Base-by-base conservation (phyloP, 2,113 vertebrate genomes). In the Callorhinus ursinus region DNA sequence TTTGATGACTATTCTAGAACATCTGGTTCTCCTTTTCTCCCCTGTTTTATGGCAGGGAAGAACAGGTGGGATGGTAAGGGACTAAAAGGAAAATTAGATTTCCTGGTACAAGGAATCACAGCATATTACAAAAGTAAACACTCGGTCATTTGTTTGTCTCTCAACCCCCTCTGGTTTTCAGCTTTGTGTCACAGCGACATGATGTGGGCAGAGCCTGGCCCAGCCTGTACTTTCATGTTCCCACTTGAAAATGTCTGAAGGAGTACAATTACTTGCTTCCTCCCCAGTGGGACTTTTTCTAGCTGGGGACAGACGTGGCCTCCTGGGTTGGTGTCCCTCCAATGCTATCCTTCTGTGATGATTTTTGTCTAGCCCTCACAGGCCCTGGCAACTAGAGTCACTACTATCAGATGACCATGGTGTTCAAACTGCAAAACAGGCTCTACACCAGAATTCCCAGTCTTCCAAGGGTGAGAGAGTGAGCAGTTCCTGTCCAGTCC, bases 141-240 rank as follows among this genome's bases (percentile, higher is more conserved):
- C 14, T 59, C 33, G 18, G 6, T 26, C 13, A 1, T 46, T 42
- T 28, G 7, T n/a, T 74, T 19, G 79, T 85, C 57, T 80, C n/a
- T 79, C 28, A 61, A 11, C 0, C 16, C 5, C 1, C 63, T 96
- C 46, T 67, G 33, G 7, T 57, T 74, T 85, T 69, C 53, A 81
- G 57, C 65, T 81, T 36, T 7, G 42, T 39, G 65, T 59, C 59
- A 12, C 6, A 28, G 57, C 1, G 2, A 28, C 15, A 8, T 3
- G 2, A 69, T 2, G 0, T 19, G 26, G 49, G 31, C 88, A 69
- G 71, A 89, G 3, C 24, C 71, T 74, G 63, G 21, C 46, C 71
- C 57, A 7, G 15, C 4, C 55, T 18, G 0, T 55, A 7, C 51
- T 42, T 76, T 24, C 36, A 31, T 0, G 1, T 93, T 55, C 26